Evolutionary conservation across 2,888 invertebrate genomes (phyloP), one percentile per base, ranked within the genome.

Genomic region (Troilus luridus): DNA sequence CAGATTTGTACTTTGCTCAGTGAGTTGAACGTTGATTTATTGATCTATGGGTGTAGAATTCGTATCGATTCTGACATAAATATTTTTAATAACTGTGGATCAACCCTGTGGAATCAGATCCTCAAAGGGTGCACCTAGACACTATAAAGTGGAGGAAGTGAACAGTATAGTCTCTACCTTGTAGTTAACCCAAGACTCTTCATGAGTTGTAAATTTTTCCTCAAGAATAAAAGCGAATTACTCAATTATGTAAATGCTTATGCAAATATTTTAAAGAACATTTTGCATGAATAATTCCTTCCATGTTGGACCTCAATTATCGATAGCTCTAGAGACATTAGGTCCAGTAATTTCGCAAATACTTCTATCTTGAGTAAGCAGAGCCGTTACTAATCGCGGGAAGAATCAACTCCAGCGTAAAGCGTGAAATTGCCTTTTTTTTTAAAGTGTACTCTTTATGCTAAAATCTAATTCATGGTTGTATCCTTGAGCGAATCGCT

Each of bases 401-500:
- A 27, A 77, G 72, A 27, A 14, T 41, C n/a, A 85, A 85, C 85
- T 85, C 56, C 11, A 85, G 11, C 58, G 85, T 54, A 58, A 54
- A 54, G 5, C 54, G 56, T 85, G 85, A 58, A 58, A 85, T 85
- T 54, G 56, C 56, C 85, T 85, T 77, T 41, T 41, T 41, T 41
- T 67, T 54, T 85, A 56, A 85, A 85, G 85, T 58, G 85, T 77
- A 77, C 56, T n/a, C 56, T 85, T 85, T 85, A 85, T 85, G 85
- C 85, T 85, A 85, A 85, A 85, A 56, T 58, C 56, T 85, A 85
- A 85, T 85, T 85, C 85, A 85, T 85, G 85, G 85, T 85, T 85
- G 72, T 77, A 85, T 85, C 85, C 85, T 85, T 85, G 56, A 58
- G 56, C 21, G 85, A 56, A 11, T 85, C 21, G 21, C 85, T 58